Evolutionary conservation across 64 coral and sea anemone species (phyloP), one percentile per base, ranked within the genome.

Genomic region (Actinia tenebrosa): DNA sequence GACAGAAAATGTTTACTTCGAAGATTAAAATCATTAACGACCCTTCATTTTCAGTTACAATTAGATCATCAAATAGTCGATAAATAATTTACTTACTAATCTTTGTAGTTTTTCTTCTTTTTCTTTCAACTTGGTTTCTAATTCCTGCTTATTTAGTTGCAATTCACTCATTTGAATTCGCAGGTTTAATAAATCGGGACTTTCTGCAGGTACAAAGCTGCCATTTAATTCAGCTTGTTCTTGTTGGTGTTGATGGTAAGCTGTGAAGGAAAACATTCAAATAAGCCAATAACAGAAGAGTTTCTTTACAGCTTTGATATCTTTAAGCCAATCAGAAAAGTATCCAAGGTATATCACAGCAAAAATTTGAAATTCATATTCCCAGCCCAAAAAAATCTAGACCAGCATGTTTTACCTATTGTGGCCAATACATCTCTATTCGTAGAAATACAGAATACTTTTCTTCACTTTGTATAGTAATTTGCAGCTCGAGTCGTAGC

Each of bases 51-150:
- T 37, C 30, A 0, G 30, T 37, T 37, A 37, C 6, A 55, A 8
- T 11, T 55, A 55, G 11, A 11, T 55, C 53, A 55, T 6, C 6
- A 11, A 6, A 55, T 55, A 11, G 53, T 11, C 11, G 11, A 55
- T 55, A 55, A 55, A 55, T 8, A 11, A 17, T 83, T 20, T 16
- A 80, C 87, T 87, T 83, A 98, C 95, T 72, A 98, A 53, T 77
- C 88, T 91, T 66, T 91, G 85, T 27, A 93, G 86, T n/a, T 89
- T 69, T 15, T 89, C 89, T 59, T 94, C 82, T 83, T 91, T 98
- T 52, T 90, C 87, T 54, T 82, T 83, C 50, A 94, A 11, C 44
- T 87, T 56, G 45, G 91, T 60, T 37, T 93, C 89, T 6, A 89
- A n/a, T 52, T 86, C 86, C 22, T 91, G 80, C 23, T 88, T 82